A percentile compares a stretch with the other conserved stretches of the same genome.
Evolutionary conservation across 2,888 invertebrate genomes (phyloP).

Genomic region (Temnothorax ravouxi): DNA sequence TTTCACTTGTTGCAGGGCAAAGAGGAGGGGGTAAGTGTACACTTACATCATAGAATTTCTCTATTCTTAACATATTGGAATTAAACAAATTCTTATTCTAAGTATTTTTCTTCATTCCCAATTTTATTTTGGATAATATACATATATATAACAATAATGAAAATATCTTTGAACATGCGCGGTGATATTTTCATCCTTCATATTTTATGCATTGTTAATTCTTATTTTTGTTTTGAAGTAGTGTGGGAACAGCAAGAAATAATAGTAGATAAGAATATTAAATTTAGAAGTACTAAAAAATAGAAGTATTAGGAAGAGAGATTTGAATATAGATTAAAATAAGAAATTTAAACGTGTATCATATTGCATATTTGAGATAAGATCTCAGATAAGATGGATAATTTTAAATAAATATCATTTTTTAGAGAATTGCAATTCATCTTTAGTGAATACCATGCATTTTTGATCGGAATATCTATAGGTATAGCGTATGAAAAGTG

Average conservation of each 20-base stretch:
- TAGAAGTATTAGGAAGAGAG: background rate
- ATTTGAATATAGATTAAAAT: background rate
- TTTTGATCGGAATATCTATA: too few species aligned
- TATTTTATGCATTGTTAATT: background rate
- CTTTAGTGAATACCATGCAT: background rate
- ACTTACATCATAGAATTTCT: slow-evolving; percentile 3
- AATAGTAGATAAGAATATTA: background rate
- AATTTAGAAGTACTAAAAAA: background rate
- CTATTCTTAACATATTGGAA: background rate
- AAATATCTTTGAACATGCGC: background rate
- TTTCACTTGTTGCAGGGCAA: slow-evolving; percentile 97
- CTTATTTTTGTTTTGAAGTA: background rate
- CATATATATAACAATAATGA: background rate
- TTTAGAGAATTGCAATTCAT: background rate
- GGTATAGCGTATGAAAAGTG: too few species aligned
- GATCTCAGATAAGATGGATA: background rate
- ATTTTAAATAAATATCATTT: background rate
- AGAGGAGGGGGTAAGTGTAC: slow-evolving; percentile 93
- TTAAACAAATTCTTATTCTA: background rate
- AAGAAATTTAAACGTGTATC: background rate
- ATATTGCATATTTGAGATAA: too few species aligned
- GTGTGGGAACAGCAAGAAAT: background rate
- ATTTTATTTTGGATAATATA: background rate
- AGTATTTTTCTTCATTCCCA: background rate
- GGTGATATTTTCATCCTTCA: background rate